These are phyloP conservation scores for Hydrozoanthus tunicans DNA, from an alignment of 64 coral and sea anemone species.

Conservation along the genomic window DNA sequence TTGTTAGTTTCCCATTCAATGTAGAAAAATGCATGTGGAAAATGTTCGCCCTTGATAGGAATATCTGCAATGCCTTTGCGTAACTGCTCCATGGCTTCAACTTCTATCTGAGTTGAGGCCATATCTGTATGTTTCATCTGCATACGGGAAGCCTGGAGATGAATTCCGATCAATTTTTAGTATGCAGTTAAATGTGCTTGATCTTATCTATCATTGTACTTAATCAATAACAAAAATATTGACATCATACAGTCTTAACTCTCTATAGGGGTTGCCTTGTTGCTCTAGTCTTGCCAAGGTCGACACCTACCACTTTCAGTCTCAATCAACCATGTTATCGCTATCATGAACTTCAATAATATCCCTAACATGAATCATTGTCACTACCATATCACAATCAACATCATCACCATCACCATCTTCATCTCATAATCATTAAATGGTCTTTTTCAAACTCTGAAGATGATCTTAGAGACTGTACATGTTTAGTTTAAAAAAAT, in stretches of 20 bases:
- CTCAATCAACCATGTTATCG: background rate
- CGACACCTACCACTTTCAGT: no score
- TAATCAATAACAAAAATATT: no score
- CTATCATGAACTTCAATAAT: background rate
- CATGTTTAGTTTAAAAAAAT: no score
- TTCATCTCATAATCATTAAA: background rate
- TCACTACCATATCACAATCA: background rate
- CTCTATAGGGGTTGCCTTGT: no score
- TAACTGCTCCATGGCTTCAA: conserved; percentile 48
- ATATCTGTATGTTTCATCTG: conserved; percentile 40
- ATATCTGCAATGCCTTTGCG: background rate
- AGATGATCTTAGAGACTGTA: no score
- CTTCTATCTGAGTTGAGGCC: conserved; percentile 28
- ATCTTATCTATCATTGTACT: no score
- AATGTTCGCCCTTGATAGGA: background rate
- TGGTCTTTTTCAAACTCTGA: no score
- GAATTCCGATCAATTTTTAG: background rate
- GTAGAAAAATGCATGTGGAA: conserved; percentile 8
- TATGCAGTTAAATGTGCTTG: no score
- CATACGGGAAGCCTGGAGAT: conserved; percentile 34
- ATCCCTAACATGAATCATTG: background rate
- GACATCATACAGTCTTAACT: no score
- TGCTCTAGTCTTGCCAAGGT: no score
- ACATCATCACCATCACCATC: background rate
- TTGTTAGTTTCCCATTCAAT: conserved; percentile 37